These are phyloP conservation scores for Thunnus albacares DNA, from an alignment of 2,797 vertebrate genomes.

Conservation along the genomic window DNA sequence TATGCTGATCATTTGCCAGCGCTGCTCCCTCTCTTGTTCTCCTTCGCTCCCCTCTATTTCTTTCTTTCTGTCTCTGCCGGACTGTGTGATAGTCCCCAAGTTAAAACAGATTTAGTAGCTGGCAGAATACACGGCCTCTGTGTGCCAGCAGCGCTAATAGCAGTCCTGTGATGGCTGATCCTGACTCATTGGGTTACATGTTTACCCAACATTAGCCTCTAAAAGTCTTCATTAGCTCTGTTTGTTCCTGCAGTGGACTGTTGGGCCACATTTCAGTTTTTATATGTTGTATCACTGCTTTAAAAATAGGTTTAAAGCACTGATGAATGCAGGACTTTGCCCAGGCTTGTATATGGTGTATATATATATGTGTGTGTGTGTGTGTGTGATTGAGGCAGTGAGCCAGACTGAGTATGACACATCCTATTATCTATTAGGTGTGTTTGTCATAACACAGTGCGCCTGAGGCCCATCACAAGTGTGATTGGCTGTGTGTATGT, in stretches of 20 bases:
- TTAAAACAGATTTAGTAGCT: conserved; percentile 74
- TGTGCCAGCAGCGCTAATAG: conserved; percentile 75
- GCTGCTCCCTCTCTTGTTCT: conserved; percentile 8
- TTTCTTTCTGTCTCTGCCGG: conserved; percentile 30
- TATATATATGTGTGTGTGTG: conserved; percentile 45
- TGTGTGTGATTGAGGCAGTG: conserved; percentile 50
- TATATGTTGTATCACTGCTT: conserved; percentile 33
- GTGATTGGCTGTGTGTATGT: conserved; percentile 52
- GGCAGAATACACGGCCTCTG: conserved; percentile 47
- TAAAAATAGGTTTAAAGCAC: conserved; percentile 47
- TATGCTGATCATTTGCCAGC: conserved; percentile 62
- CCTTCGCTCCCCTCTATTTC: conserved; percentile 40
- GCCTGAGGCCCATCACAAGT: conserved; percentile 69
- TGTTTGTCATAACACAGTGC: conserved; percentile 75
- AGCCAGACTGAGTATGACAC: conserved; percentile 72
- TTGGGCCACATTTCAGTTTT: conserved; percentile 32
- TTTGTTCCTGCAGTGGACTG: conserved; percentile 56
- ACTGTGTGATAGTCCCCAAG: conserved; percentile 52
- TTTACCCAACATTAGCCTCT: conserved; percentile 64
- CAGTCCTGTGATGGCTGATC: conserved; percentile 76
- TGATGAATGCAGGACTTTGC: conserved; percentile 55
- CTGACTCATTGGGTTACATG: conserved; percentile 78
- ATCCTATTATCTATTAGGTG: conserved; percentile 78
- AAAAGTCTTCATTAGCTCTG: conserved; percentile 22
- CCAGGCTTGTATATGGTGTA: conserved; percentile 55